Base-by-base conservation (phyloP, 2,888 invertebrate species). In the Nezara viridula region DNA sequence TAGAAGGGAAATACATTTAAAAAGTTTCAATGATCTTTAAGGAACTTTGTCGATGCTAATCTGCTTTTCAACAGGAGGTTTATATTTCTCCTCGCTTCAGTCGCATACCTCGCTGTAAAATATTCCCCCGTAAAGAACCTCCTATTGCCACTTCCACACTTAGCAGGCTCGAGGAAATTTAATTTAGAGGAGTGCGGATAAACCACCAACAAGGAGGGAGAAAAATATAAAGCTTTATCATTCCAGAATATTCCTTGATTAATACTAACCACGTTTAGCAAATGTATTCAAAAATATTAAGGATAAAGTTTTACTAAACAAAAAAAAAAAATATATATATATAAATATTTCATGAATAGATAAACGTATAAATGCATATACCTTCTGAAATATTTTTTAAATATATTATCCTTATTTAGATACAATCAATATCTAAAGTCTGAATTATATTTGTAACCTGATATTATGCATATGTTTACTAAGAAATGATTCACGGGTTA, bases 1-100 rank as follows among this genome's bases (percentile, higher is more conserved):
- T 73, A 21, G 66, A 2, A 7, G 37, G 19, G 66, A 73, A 73
- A 73, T 73, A 73, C 66, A 73, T 73, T 73, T 73, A 73, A 73
- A 73, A 73, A 73, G 66, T 73, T 73, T 73, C 66, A 73, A 73
- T 73, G 66, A 73, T 73, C 32, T 73, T 73, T 73, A 73, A 73
- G 66, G 37, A 73, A 73, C 66, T 73, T 73, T 37, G 66, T 73
- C 66, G 66, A 32, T 73, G 66, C 66, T 73, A 73, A 73, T 73
- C 66, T 21, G 60, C 9, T 60, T 73, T 73, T 32, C 66, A 73
- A 73, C 66, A 73, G 66, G 66, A 73, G 66, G 66, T 73, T 73
- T 73, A 73, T 73, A 73, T 73, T 73, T 37, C 66, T 73, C 16
- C 32, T 73, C 66, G 37, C 37, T 32, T 60, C 60, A 27, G 60